Evolutionary conservation across 2,113 vertebrate genomes (phyloP).

Genomic region (Piprites chloris): DNA sequence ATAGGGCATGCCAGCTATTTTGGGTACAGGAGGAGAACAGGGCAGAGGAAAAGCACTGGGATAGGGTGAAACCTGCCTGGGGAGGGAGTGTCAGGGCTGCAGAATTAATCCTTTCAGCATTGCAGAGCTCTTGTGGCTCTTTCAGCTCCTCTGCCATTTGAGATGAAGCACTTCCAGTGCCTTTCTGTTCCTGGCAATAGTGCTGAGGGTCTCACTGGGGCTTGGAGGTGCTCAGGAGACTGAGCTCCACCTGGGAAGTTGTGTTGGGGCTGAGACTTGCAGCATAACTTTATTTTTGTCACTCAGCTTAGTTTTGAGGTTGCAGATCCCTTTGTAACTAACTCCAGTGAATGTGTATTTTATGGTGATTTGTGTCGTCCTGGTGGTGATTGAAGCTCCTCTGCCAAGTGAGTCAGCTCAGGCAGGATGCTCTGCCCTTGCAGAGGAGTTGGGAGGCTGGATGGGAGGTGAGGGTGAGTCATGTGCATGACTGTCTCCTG

Average conservation of each 20-base stretch:
- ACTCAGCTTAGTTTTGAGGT: rapidly evolving
- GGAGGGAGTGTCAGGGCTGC: not conserved
- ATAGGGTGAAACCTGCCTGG: rapidly evolving
- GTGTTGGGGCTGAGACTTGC: too few species aligned
- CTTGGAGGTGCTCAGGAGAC: not conserved
- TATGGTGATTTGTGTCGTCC: not conserved
- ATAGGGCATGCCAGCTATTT: rapidly evolving
- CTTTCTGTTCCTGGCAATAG: not conserved
- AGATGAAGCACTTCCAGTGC: rapidly evolving
- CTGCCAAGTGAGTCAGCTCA: rapidly evolving
- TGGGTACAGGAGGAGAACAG: not conserved
- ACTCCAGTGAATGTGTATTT: too few species aligned
- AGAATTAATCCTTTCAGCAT: not conserved
- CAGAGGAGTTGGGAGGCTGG: not conserved
- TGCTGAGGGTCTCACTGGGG: not conserved
- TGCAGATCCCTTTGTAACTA: not conserved
- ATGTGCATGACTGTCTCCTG: rapidly evolving
- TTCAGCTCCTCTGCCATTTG: too few species aligned
- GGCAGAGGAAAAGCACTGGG: rapidly evolving
- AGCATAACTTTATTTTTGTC: rapidly evolving
- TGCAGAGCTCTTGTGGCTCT: not conserved
- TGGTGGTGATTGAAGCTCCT: not conserved
- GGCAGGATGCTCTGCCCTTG: rapidly evolving
- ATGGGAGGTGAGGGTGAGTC: not conserved
- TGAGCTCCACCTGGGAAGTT: rapidly evolving